phyloP scores from a whole-genome alignment of 2,113 vertebrate species.

The Gila orcuttii region DNA sequence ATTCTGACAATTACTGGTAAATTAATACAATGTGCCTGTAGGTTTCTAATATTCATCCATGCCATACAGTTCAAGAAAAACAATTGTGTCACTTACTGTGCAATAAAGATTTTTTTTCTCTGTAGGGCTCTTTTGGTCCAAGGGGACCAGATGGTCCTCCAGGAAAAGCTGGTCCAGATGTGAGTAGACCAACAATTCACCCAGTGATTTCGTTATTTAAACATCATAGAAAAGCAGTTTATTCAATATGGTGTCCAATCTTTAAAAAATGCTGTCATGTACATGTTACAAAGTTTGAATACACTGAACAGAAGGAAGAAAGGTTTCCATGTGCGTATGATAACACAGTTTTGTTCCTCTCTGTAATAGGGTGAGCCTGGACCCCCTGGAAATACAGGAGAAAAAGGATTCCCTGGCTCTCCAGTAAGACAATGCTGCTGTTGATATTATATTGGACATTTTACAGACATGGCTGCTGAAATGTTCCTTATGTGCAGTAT shows the following conservation, averaged over 20 bases:
- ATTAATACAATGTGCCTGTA: not conserved
- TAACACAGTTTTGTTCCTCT: not conserved
- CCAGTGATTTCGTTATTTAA: not conserved
- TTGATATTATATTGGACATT: not conserved
- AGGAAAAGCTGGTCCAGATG: constrained; percentile 92
- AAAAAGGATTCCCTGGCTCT: constrained; percentile 89
- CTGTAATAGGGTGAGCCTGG: constrained; percentile 86
- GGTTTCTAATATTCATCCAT: not conserved
- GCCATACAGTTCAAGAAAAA: not conserved
- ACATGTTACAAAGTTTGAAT: not conserved
- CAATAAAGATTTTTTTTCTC: constrained; percentile 18
- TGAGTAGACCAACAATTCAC: constrained; percentile 69
- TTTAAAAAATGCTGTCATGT: not conserved
- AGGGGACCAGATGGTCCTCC: constrained; percentile 90
- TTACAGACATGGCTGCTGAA: too few species aligned
- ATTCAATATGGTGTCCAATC: not conserved
- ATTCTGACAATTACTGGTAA: not conserved
- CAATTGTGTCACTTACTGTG: not conserved
- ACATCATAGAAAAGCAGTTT: not conserved
- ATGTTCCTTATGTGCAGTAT: too few species aligned
- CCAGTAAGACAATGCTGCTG: constrained; percentile 72
- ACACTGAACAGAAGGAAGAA: not conserved
- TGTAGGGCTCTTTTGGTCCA: constrained; percentile 84
- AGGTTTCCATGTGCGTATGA: not conserved
- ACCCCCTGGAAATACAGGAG: constrained; percentile 84